Percentiles rank a stretch among this genome's conserved stretches.
phyloP scores from a whole-genome alignment of 2,888 invertebrate species.

The Platynereis dumerilii region DNA sequence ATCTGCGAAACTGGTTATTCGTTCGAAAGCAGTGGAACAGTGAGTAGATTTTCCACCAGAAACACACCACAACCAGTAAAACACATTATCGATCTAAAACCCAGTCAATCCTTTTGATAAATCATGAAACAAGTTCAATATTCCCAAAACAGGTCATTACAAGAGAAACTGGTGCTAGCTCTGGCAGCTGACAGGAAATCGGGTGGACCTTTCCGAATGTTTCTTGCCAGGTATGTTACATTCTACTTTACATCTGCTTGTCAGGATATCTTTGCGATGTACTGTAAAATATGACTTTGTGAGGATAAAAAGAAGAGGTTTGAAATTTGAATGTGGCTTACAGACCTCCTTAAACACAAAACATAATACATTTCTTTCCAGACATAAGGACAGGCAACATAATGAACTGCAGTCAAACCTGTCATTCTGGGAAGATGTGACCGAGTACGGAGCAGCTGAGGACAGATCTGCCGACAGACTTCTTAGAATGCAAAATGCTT shows the following conservation, averaged over 20 bases:
- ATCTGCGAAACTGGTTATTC: constrained; percentile 43
- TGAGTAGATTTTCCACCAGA: constrained; percentile 12
- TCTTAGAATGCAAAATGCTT: constrained; percentile 56
- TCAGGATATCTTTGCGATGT: too few relatives aligned
- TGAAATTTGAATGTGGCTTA: too few relatives aligned
- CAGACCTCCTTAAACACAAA: too few relatives aligned
- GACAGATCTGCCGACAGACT: constrained; percentile 58
- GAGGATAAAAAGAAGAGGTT: too few relatives aligned
- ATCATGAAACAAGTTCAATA: too few relatives aligned
- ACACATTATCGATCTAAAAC: too few relatives aligned
- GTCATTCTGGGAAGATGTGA: constrained; percentile 61
- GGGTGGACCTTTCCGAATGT: constrained; percentile 58
- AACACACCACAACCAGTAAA: too few relatives aligned
- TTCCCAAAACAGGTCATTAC: not conserved
- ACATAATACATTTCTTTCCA: too few relatives aligned
- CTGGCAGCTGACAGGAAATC: constrained; percentile 54
- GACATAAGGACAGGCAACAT: too few relatives aligned
- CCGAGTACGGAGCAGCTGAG: constrained; percentile 58
- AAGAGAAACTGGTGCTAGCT: constrained; percentile 53
- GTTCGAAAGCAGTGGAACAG: constrained; percentile 10
- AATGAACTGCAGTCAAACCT: constrained; percentile 44
- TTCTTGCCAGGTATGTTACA: constrained; percentile 49
- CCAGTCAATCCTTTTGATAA: too few relatives aligned
- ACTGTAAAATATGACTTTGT: too few relatives aligned
- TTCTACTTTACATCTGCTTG: not conserved